A percentile compares a stretch with the other conserved stretches of the same genome.
phyloP scores from a whole-genome alignment of 2,113 vertebrate species.

The Gobius niger region DNA sequence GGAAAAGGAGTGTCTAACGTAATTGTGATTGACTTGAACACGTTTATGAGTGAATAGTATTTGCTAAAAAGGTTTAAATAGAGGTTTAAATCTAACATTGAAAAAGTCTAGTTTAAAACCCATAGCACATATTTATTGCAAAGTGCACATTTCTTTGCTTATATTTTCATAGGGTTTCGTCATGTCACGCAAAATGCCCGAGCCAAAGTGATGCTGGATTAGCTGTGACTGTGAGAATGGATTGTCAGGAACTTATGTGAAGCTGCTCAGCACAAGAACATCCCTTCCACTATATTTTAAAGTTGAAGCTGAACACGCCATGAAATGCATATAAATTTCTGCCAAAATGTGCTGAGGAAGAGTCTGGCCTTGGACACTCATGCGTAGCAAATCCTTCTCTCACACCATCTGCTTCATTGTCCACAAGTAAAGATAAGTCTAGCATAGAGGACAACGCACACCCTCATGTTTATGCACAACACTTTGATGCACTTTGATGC shows the following conservation, averaged over 20 bases:
- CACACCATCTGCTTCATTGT: constrained; percentile 71
- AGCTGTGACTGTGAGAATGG: constrained; percentile 28
- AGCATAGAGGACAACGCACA: constrained; percentile 46
- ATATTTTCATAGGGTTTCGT: neutral
- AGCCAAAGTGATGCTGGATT: constrained; percentile 17
- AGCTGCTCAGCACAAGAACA: constrained; percentile 17
- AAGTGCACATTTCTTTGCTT: neutral
- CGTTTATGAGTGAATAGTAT: no score
- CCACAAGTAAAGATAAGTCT: constrained; percentile 70
- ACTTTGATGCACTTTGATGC: constrained; percentile 38
- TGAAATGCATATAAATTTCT: constrained; percentile 58
- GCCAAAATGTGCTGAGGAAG: constrained; percentile 67
- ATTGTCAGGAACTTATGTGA: constrained; percentile 26
- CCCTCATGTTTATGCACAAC: constrained; percentile 37
- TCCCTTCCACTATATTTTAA: constrained; percentile 20
- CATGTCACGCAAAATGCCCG: neutral
- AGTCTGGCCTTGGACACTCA: constrained; percentile 62
- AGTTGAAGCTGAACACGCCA: constrained; percentile 56
- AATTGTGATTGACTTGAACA: no score
- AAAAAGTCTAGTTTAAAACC: neutral
- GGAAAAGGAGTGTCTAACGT: no score
- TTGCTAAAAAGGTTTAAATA: no score
- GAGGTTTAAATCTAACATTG: no score
- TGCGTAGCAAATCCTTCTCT: constrained; percentile 70
- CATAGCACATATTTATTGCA: neutral